phyloP scores from a whole-genome alignment of 2,888 invertebrate species.

The Rhagium mordax region DNA sequence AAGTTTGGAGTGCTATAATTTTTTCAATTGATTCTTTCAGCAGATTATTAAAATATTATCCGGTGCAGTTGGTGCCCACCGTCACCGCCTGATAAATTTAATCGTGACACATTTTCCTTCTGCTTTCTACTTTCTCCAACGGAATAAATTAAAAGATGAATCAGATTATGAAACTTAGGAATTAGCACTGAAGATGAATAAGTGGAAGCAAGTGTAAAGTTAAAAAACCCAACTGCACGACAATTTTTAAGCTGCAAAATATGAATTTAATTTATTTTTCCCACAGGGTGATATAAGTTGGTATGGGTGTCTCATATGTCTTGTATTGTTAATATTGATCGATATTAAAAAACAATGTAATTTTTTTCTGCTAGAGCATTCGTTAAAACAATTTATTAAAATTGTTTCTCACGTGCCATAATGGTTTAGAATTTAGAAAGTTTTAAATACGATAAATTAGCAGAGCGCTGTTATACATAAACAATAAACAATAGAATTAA shows the following conservation, averaged over 20 bases:
- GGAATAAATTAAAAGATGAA: neutral
- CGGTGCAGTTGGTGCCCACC: neutral
- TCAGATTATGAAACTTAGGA: neutral
- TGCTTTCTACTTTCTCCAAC: neutral
- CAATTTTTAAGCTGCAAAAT: no score
- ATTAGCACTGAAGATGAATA: neutral
- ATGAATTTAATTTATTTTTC: no score
- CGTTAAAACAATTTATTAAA: neutral
- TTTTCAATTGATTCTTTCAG: no score
- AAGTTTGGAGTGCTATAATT: no score
- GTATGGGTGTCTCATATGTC: no score
- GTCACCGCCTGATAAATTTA: neutral
- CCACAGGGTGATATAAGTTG: no score
- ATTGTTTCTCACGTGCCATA: neutral
- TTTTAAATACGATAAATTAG: neutral
- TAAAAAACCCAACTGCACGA: neutral
- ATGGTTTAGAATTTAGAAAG: neutral
- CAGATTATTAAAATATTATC: no score
- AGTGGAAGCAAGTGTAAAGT: neutral
- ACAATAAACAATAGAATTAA: constrained; percentile 12
- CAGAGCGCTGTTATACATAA: neutral
- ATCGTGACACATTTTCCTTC: neutral
- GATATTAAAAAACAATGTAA: neutral
- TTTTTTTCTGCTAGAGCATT: neutral
- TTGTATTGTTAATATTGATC: no score